Evolutionary conservation across 2,113 vertebrate species (phyloP), one percentile per base, ranked within the genome.

Genomic region (Noturus placidus): DNA sequence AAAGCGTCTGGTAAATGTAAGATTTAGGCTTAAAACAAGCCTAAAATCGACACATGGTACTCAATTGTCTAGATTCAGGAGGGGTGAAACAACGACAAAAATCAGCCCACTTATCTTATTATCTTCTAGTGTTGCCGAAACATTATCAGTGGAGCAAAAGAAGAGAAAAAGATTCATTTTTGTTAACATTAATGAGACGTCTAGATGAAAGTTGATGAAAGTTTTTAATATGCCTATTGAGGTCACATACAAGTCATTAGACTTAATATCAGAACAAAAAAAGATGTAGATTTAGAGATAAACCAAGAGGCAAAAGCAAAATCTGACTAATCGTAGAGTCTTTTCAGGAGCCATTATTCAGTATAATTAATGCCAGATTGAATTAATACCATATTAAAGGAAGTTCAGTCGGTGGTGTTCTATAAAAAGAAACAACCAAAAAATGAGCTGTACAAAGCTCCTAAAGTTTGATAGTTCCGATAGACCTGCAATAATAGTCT

Each of bases 41-140:
- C 42, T 52, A 78, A 78, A 78, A 52, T 50, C 11, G 5, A 77
- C 42, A 46, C 42, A 50, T 4, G 17, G n/a, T 30, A 78, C n/a
- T 14, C 74, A 78, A 17, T 52, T 50, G 1, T 52, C 25, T 8
- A 46, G 74, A 50, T n/a, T 52, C 46, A 52, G 6, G 46, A 30
- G 13, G 74, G 74, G 42, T 77, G 38, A 27, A 77, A 27, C 10
- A 6, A 77, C 74, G 25, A 20, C 14, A 1, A 9, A 77, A 79
- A 54, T 79, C 76, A 30, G 15, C 50, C 76, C 50, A 79, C 30
- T 79, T 79, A 54, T 79, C 76, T 14, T 79, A 54, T 79, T 79
- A 54, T 54, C 76, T 6, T 79, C 7, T 54, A 79, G 6, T 54
- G 6, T 33, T 27, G 6, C 27, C 50, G 27, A 56, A 79, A 54